A percentile compares a stretch with the other conserved stretches of the same genome.
Evolutionary conservation across 1,140 invertebrate species (phyloP).

Genomic region (Drosophila mojavensis): DNA sequence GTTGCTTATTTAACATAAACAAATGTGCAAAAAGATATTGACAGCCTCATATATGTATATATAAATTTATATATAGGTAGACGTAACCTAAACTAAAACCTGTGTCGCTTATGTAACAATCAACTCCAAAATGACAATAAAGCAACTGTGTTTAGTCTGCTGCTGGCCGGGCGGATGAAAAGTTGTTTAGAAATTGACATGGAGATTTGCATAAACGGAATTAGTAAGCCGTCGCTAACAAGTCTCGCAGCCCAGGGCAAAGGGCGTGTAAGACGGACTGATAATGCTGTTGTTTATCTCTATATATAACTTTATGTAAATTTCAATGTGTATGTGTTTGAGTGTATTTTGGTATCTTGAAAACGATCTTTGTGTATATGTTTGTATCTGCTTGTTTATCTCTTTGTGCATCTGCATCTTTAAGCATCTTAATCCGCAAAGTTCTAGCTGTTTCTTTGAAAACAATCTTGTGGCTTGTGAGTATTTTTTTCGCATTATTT

Average conservation of each 20-base stretch:
- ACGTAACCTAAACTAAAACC: conserved; percentile 43
- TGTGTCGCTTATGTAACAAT: conserved; percentile 62
- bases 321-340: neutral
- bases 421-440: conserved; percentile 9
- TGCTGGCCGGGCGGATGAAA: conserved; percentile 37
- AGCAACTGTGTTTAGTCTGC: conserved; percentile 38
- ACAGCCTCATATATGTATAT: neutral
- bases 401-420: conserved; percentile 1
- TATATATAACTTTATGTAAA: neutral
- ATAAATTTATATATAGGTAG: neutral
- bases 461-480: conserved; percentile 5
- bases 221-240: conserved; percentile 53
- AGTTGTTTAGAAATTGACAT: conserved; percentile 69
- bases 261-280: conserved; percentile 29
- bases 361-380: neutral
- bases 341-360: neutral
- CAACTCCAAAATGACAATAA: conserved; percentile 12
- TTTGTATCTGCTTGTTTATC: neutral
- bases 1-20: conserved; percentile 58
- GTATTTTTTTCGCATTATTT: conserved; percentile 30
- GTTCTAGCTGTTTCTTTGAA: conserved; percentile 7
- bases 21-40: conserved; percentile 50
- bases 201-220: conserved; percentile 41
- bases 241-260: conserved; percentile 17
- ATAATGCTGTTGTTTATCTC: neutral